These are phyloP conservation scores for Lasaia peninsularis DNA, from an alignment of 1,140 invertebrate species.

Conservation along the genomic window DNA sequence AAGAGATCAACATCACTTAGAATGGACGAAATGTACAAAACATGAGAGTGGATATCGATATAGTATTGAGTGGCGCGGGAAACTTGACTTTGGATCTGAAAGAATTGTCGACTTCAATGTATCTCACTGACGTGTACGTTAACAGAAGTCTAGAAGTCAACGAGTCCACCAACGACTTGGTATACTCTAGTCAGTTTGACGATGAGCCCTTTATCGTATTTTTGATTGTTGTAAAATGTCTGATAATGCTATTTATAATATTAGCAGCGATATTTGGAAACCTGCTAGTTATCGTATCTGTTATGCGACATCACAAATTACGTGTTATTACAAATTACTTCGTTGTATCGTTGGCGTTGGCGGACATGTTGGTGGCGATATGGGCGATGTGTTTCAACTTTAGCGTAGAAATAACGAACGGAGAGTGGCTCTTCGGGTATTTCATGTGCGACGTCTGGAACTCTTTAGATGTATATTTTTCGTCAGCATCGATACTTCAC, in stretches of 20 bases:
- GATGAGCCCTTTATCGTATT: conserved; percentile 58
- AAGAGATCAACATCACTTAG: conserved; percentile 54
- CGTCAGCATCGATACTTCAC: conserved; percentile 94
- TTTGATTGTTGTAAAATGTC: conserved; percentile 82
- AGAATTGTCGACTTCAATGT: conserved; percentile 69
- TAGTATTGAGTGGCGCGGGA: conserved; percentile 46
- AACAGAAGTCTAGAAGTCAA: conserved; percentile 58
- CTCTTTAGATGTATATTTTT: conserved; percentile 96
- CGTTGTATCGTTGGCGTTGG: conserved; percentile 93
- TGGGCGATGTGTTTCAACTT: conserved; percentile 97
- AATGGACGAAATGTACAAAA: conserved; percentile 34
- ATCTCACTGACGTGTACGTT: conserved; percentile 58
- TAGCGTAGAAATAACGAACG: conserved; percentile 88
- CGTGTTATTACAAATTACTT: conserved; percentile 96
- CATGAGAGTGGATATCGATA: conserved; percentile 55
- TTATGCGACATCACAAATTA: conserved; percentile 91
- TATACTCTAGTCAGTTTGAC: conserved; percentile 58
- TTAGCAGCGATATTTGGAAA: conserved; percentile 92
- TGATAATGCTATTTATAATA: conserved; percentile 90
- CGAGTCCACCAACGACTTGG: conserved; percentile 54
- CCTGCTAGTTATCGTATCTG: conserved; percentile 90
- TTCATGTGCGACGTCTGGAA: conserved; percentile 98
- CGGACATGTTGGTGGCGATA: conserved; percentile 94
- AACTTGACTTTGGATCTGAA: conserved; percentile 57
- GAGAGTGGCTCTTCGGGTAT: conserved; percentile 92